Conservation (phyloP, 2,797 vertebrate genomes). For the Helicolenus hilgendorfi region DNA sequence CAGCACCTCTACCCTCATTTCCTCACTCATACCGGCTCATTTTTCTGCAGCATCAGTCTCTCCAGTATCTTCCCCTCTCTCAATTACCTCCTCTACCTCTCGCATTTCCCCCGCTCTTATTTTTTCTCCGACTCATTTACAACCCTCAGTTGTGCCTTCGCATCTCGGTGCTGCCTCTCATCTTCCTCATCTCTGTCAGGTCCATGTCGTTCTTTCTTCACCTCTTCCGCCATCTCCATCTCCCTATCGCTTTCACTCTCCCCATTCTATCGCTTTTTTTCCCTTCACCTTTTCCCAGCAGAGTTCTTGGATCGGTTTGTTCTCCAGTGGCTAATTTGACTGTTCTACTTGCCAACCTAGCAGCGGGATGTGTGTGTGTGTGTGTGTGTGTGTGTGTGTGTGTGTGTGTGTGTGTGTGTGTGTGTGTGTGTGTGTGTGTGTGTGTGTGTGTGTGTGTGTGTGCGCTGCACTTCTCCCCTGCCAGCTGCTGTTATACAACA, state of each 20-base stretch:
- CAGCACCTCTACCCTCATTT: background rate
- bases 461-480: conserved; percentile 68
- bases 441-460: conserved; percentile 48
- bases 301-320: conserved; percentile 80
- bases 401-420: conserved; percentile 39
- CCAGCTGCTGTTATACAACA: conserved; percentile 86
- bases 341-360: conserved; percentile 84
- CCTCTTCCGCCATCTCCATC: conserved; percentile 27
- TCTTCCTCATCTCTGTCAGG: conserved; percentile 42
- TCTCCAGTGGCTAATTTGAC: conserved; percentile 91
- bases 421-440: conserved; percentile 21
- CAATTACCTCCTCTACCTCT: conserved; percentile 12
- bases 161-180: conserved; percentile 18
- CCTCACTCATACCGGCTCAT: background rate
- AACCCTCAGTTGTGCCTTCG: conserved; percentile 28
- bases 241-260: background rate
- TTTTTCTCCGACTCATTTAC: conserved; percentile 38
- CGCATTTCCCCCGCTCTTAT: conserved; percentile 16
- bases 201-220: conserved; percentile 10
- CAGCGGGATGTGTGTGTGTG: conserved; percentile 58
- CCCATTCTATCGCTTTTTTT: conserved; percentile 32
- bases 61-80: background rate
- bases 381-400: conserved; percentile 46
- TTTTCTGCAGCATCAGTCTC: background rate
- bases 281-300: conserved; percentile 73